Percentiles rank a stretch among this genome's conserved stretches.
These are phyloP conservation scores for Falco novaeseelandiae DNA, from an alignment of 2,797 vertebrate genomes.

Conservation along the genomic window DNA sequence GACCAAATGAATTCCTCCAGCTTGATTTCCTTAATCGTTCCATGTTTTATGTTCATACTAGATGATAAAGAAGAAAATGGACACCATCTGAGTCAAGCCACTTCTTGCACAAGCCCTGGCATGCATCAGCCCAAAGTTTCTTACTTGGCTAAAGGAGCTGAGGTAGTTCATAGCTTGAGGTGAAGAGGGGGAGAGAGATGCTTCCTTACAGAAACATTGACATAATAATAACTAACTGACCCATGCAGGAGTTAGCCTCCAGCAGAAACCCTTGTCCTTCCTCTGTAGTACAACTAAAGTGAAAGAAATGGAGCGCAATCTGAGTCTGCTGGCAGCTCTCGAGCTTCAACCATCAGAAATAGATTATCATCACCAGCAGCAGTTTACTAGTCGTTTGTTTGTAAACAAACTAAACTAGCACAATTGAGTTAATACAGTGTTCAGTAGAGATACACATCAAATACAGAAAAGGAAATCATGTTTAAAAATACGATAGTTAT, in stretches of 20 bases:
- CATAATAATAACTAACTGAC: too few species aligned
- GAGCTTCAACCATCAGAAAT: accelerated
- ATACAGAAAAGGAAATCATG: neutral
- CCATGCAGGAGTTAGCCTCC: neutral
- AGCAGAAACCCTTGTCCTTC: neutral
- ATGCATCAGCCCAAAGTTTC: accelerated
- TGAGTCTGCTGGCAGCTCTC: neutral
- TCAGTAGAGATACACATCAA: neutral
- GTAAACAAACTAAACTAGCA: neutral
- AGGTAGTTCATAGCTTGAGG: neutral
- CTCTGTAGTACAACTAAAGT: accelerated
- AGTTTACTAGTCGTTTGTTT: neutral
- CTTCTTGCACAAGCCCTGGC: neutral
- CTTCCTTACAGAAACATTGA: neutral
- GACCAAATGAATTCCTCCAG: neutral
- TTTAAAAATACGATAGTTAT: neutral
- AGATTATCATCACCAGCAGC: neutral
- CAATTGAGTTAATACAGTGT: accelerated
- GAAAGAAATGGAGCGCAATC: accelerated
- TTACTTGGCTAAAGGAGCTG: neutral
- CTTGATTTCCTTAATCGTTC: neutral
- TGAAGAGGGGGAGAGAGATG: neutral
- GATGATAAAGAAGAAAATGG: neutral
- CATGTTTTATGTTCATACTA: neutral
- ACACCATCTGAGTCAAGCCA: neutral